Conservation (phyloP, 2,888 invertebrate species). For the Furcula furcula region DNA sequence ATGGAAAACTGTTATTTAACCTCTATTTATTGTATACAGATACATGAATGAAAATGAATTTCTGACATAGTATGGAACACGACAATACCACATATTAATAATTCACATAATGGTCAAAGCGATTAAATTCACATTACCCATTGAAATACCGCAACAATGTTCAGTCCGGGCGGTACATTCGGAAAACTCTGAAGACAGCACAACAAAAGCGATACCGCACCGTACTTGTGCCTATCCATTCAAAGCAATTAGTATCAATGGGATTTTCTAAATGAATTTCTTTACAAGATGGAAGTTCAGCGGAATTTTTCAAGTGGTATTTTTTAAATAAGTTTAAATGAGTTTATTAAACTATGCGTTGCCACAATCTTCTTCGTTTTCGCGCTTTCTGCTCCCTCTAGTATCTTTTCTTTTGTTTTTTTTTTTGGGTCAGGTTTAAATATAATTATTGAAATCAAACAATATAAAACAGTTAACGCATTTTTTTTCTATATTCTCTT, state of each 20-base stretch:
- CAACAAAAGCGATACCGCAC: slow-evolving; percentile 21
- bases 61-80: too few relatives aligned
- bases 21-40: too few relatives aligned
- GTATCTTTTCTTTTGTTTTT: too few relatives aligned
- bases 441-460: slow-evolving; percentile 37
- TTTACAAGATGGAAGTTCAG: too few relatives aligned
- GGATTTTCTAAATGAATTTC: slow-evolving; percentile 5
- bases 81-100: slow-evolving; percentile 32
- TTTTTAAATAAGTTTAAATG: too few relatives aligned
- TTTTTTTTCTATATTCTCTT: slow-evolving; percentile 54
- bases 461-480: slow-evolving; percentile 48
- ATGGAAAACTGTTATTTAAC: too few relatives aligned
- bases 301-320: background rate
- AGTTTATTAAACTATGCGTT: too few relatives aligned
- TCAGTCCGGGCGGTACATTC: slow-evolving; percentile 9
- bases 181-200: slow-evolving; percentile 22
- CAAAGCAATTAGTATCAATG: slow-evolving; percentile 19
- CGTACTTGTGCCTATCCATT: slow-evolving; percentile 12
- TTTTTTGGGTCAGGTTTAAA: too few relatives aligned
- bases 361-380: too few relatives aligned
- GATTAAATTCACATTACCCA: slow-evolving; percentile 52
- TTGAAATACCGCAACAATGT: slow-evolving; percentile 14
- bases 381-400: too few relatives aligned
- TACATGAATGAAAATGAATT: too few relatives aligned
- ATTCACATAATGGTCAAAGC: slow-evolving; percentile 37